Evolutionary conservation across 1,140 invertebrate species (phyloP), one percentile per base, ranked within the genome.

Genomic region (Monomorium pharaonis): DNA sequence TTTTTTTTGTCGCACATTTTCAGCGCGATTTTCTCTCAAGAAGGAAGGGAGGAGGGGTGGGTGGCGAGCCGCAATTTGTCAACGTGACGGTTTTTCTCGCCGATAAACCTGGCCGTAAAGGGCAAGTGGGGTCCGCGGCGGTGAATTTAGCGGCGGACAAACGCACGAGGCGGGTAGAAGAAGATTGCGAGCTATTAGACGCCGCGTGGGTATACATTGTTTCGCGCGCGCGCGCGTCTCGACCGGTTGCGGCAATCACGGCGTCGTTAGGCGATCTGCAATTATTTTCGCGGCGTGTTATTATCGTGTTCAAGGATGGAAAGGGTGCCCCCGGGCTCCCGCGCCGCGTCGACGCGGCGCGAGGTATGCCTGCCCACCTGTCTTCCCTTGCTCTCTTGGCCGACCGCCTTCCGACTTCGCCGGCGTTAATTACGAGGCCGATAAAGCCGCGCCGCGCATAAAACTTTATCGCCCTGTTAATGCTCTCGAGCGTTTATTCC

Each of bases 241-340:
- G 67, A 10, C 37, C 62, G 56, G 67, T 63, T 30, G 54, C 21
- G 37, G 84, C 85, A 75, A 75, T 84, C 67, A 67, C 51, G 85
- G 18, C 42, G 49, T 84, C 85, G 51, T 86, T 86, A 84, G 67
- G 56, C 60, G 78, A 84, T 83, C 78, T 63, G 60, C 56, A 84
- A 86, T 86, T 86, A 84, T 72, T 74, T 84, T 54, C 49, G 24
- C 30, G 69, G 47, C 42, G 60, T 67, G 67, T 86, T 72, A 86
- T 84, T 75, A 84, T 72, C 58, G 60, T 44, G 78, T 84, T 86
- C 60, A 69, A 86, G 78, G 60, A 84, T 84, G 78, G n/a, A 65
- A 65, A 83, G 78, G 67, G 58, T 49, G 81, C 69, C 33, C 54
- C 18, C 18, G 76, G 44, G 62, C 37, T 21, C 42, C 44, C 58